A percentile compares a stretch with the other conserved stretches of the same genome.
Evolutionary conservation across 2,797 vertebrate species (phyloP).

Genomic region (Harpagifer antarcticus): DNA sequence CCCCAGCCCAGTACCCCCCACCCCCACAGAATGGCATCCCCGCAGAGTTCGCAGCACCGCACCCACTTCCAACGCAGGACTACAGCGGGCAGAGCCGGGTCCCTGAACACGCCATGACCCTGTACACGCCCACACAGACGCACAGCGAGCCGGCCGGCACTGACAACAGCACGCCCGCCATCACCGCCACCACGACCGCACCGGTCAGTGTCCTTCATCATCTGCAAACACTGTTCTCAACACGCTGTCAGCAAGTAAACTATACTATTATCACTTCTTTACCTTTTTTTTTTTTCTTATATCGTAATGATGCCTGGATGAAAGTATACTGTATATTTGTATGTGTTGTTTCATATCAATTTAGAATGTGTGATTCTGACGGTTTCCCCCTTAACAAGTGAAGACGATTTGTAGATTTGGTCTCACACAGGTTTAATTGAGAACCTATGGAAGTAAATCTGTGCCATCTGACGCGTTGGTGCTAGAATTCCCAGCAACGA

Average conservation of each 20-base stretch:
- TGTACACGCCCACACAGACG: slow-evolving; percentile 94
- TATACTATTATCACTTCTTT: slow-evolving; percentile 47
- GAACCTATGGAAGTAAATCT: neutral
- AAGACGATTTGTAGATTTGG: neutral
- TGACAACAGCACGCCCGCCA: slow-evolving; percentile 90
- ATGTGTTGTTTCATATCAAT: neutral
- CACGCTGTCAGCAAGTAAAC: slow-evolving; percentile 78
- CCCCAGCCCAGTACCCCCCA: slow-evolving; percentile 92
- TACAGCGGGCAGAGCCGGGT: slow-evolving; percentile 93
- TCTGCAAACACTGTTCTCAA: slow-evolving; percentile 77
- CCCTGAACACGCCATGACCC: slow-evolving; percentile 93
- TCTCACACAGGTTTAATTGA: neutral
- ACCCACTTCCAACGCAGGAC: slow-evolving; percentile 90
- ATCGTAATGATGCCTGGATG: neutral
- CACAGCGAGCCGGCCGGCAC: slow-evolving; percentile 90
- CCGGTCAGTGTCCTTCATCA: slow-evolving; percentile 88
- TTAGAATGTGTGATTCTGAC: neutral
- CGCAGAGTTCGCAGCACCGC: slow-evolving; percentile 89
- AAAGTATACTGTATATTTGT: neutral
- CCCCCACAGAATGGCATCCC: slow-evolving; percentile 94
- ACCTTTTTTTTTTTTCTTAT: neutral
- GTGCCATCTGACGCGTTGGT: no score
- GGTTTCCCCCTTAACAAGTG: neutral
- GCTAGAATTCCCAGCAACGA: no score
- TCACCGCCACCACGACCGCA: slow-evolving; percentile 88